Percentiles rank a stretch among this genome's conserved stretches.
Conservation (phyloP, 2,797 vertebrate genomes). For the Ateles fusciceps region DNA sequence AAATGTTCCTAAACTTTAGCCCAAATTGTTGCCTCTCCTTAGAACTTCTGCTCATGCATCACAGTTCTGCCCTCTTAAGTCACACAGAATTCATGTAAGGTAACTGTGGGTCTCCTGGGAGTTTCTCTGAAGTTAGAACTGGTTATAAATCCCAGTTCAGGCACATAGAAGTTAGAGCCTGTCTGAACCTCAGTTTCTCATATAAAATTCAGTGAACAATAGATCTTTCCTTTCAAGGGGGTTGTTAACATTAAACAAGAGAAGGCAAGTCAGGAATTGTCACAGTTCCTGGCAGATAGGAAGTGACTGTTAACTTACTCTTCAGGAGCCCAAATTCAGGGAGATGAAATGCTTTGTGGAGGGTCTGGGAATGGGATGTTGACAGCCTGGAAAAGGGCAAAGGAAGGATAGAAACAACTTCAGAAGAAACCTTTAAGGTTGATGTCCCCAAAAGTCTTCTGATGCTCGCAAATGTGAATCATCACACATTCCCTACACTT, state of each 20-base stretch:
- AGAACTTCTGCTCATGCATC: not conserved
- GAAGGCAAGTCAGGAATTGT: not conserved
- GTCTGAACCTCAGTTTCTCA: not conserved
- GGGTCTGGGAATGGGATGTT: not conserved
- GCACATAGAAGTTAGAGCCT: not conserved
- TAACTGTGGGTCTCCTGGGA: not conserved
- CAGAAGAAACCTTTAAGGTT: not conserved
- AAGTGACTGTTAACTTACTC: not conserved
- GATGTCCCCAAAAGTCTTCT: not conserved
- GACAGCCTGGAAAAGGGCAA: not conserved
- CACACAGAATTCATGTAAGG: not conserved
- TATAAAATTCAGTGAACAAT: not conserved
- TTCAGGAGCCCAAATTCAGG: not conserved
- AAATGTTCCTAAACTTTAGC: not conserved
- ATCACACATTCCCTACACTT: no score
- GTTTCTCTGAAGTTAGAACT: not conserved
- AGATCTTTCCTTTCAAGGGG: not conserved
- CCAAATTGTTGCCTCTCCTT: not conserved
- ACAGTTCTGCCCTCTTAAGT: not conserved
- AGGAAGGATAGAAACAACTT: not conserved
- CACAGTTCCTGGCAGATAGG: not conserved
- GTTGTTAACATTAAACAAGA: not conserved
- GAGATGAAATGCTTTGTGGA: not conserved
- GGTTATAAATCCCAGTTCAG: not conserved
- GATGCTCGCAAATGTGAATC: not conserved